Evolutionary conservation across 1,140 invertebrate species (phyloP).

Genomic region (Aphis craccivora): DNA sequence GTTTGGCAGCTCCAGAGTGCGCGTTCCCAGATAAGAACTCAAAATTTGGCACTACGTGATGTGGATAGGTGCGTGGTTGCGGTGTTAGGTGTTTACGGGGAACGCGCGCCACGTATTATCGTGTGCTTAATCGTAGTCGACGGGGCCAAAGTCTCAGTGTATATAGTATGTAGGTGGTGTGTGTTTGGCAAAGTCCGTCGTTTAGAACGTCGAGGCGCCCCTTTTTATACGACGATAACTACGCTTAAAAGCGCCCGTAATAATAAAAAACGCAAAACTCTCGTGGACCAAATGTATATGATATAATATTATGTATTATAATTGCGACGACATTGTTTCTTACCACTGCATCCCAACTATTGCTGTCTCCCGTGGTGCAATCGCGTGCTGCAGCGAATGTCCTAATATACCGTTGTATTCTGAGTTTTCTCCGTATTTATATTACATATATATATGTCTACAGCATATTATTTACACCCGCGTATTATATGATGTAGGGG

Average conservation of each 20-base stretch:
- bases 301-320: neutral
- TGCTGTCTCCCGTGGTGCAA: neutral
- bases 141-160: slow-evolving; percentile 4
- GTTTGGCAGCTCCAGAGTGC: slow-evolving; percentile 55
- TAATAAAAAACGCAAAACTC: neutral
- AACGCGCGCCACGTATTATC: slow-evolving; percentile 16
- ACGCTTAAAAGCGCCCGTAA: neutral
- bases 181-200: slow-evolving; percentile 11
- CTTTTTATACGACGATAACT: neutral
- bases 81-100: slow-evolving; percentile 10
- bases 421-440: neutral
- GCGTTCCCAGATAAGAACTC: slow-evolving; percentile 54
- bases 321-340: neutral
- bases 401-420: neutral
- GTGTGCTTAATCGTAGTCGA: slow-evolving; percentile 24
- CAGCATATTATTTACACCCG: neutral
- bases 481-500: neutral
- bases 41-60: slow-evolving; percentile 44
- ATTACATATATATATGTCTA: neutral
- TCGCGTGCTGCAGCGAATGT: neutral
- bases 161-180: neutral
- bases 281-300: neutral
- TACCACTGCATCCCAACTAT: neutral
- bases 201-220: neutral
- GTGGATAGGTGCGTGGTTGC: neutral